Base-by-base conservation (phyloP, 2,797 vertebrate species). In the Buceros bicornis region DNA sequence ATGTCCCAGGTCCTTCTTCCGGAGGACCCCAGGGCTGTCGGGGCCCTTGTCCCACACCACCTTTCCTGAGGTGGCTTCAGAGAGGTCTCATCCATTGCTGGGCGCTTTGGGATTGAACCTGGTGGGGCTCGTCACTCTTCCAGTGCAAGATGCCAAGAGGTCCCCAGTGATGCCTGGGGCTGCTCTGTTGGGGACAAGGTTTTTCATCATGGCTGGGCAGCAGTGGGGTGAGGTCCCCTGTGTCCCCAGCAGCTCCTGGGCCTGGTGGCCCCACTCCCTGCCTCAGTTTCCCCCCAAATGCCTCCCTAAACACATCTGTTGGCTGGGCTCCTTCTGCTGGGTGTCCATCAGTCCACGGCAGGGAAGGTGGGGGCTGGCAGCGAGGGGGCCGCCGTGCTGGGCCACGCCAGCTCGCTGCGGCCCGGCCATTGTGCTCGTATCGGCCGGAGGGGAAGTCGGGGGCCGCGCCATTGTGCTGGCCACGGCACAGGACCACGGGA, bases 291-390 rank as follows among this genome's bases (percentile, higher is more conserved):
- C 74, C 64, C 21, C 15, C 14, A 24, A 2, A 25, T 19, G 33
- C 0, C 0, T 48, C 85, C 22, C 20, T 29, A 45, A 61, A 29
- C 29, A 20, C 21, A 8, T 33, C 15, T 31, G 18, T 56, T 45
- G 31, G 12, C 40, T 11, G 42, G 29, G n/a, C 11, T 79, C 4
- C 73, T 37, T 56, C 20, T 1, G 8, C 16, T 4, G 33, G 8
- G 28, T 35, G 54, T 72, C 74, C 0, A 0, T 62, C 53, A 0
- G 0, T 20, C 72, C 4, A 0, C 17, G 33, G 24, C 24, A 13
- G 72, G 14, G 53, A 4, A 7, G 18, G n/a, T 22, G 57, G 64
- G 77, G 71, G 7, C 24, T 83, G 79, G 45, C 50, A 26, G 62
- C 2, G 6, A 47, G 57, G 53, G 70, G 8, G 7, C 16, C 3